phyloP scores from a whole-genome alignment of 2,888 invertebrate genomes.

The Sinhomidia bicolor region DNA sequence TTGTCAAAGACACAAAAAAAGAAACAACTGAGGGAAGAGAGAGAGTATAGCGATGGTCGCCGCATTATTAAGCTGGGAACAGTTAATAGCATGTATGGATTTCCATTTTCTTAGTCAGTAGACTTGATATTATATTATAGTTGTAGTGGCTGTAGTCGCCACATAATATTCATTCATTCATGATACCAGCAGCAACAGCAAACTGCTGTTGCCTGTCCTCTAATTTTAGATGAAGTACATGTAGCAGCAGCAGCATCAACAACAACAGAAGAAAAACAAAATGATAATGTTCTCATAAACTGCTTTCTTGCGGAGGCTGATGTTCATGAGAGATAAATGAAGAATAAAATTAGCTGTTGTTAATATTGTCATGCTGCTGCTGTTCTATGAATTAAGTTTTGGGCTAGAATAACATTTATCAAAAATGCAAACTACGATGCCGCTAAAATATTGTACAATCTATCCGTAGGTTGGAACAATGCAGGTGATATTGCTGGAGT shows the following conservation, averaged over 20 bases:
- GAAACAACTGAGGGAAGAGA: background rate
- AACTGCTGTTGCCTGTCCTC: background rate
- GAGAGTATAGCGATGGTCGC: background rate
- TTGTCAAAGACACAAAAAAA: constrained; percentile 62
- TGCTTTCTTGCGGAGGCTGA: background rate
- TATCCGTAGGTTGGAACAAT: too few relatives aligned
- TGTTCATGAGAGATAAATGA: background rate
- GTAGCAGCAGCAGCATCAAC: too few relatives aligned
- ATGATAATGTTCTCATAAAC: background rate
- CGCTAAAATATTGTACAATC: too few relatives aligned
- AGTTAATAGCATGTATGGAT: constrained; percentile 15
- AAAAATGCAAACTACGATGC: too few relatives aligned
- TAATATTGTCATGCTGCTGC: background rate
- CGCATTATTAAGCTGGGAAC: background rate
- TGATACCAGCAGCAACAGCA: constrained; percentile 22
- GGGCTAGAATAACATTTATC: too few relatives aligned
- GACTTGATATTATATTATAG: too few relatives aligned
- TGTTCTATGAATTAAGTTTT: constrained; percentile 51
- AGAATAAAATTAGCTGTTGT: background rate
- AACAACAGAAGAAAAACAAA: constrained; percentile 1
- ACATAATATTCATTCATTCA: constrained; percentile 50
- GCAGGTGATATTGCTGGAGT: too few relatives aligned
- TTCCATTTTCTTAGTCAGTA: background rate
- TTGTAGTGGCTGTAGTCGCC: background rate
- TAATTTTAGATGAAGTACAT: background rate